Base-by-base conservation (phyloP, 2,888 invertebrate genomes). In the Dicranocentrus wangi region DNA sequence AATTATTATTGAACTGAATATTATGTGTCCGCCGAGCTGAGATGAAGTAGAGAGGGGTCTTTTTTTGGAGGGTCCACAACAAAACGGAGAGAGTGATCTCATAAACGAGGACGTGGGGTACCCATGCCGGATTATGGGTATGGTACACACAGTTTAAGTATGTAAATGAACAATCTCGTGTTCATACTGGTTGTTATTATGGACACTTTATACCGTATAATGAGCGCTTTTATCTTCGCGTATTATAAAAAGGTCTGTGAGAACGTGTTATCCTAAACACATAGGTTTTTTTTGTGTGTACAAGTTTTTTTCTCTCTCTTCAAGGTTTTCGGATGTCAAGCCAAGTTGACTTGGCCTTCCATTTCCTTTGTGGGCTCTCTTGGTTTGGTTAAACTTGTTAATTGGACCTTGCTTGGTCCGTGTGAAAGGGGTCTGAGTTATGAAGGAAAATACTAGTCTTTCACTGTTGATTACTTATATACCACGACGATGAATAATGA, bases 301-400 rank as follows among this genome's bases (percentile, higher is more conserved):
- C 10, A 10, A 32, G 32, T 47, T 55, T 71, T 53, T 73, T 61
- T 63, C 21, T 73, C 63, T 69, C 69, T 61, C 43, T 60, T 32
- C 47, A 17, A 77, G 76, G 76, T 70, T 70, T 61, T 78, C 78
- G 78, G 70, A 63, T 70, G 70, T 70, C 78, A 61, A 78, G 78
- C 70, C 78, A 78, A 78, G 70, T n/a, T 63, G 70, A 61, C 47
- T 72, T 72, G 70, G 63, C 78, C 78, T 78, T 70, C 63, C 78
- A 77, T 69, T 77, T 77, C 77, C 77, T 77, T 77, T 69, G 77
- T 69, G 60, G 27, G 27, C 42, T 51, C 58, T 51, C 47, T 69
- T 51, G 51, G n/a, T 23, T 69, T 51, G 51, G n/a, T 23, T 21
- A 60, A 60, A 60, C 70, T 78, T 78, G 70, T 70, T 78, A 78